Evolutionary conservation across 1,140 invertebrate species (phyloP).

Genomic region (Drosophila lowei): DNA sequence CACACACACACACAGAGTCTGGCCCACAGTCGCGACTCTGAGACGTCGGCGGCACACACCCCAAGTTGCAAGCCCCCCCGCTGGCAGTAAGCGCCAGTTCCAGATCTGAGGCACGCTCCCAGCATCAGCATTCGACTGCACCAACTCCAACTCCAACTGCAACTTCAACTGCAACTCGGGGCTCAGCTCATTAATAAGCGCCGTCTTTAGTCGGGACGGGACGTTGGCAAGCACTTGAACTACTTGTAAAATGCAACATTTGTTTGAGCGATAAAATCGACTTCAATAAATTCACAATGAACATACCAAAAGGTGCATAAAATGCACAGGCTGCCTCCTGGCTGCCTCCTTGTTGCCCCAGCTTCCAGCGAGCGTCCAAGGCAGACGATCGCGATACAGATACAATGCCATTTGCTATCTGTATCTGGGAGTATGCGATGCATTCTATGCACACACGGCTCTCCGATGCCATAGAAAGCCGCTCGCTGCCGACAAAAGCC

Average conservation of each 20-base stretch:
- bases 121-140: constrained; percentile 9
- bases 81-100: constrained; percentile 24
- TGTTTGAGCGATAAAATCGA: constrained; percentile 82
- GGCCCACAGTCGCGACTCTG: too few relatives aligned
- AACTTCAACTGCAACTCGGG: constrained; percentile 14
- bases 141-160: constrained; percentile 23
- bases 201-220: constrained; percentile 63
- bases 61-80: constrained; percentile 22
- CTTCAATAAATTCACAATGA: constrained; percentile 82
- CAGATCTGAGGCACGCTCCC: constrained; percentile 38
- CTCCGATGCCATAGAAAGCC: constrained; percentile 10
- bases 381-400: constrained; percentile 68
- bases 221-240: constrained; percentile 72
- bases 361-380: neutral
- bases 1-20: neutral
- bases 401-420: constrained; percentile 49
- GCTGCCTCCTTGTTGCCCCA: too few relatives aligned
- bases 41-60: too few relatives aligned
- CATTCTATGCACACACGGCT: constrained; percentile 44
- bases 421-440: constrained; percentile 68
- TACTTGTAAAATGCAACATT: constrained; percentile 82
- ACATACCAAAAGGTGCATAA: constrained; percentile 81
- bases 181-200: constrained; percentile 74
- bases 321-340: constrained; percentile 37
- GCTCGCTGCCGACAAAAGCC: constrained; percentile 26